A percentile compares a stretch with the other conserved stretches of the same genome.
Evolutionary conservation across 2,113 vertebrate species (phyloP).

Genomic region (Etheostoma spectabile): DNA sequence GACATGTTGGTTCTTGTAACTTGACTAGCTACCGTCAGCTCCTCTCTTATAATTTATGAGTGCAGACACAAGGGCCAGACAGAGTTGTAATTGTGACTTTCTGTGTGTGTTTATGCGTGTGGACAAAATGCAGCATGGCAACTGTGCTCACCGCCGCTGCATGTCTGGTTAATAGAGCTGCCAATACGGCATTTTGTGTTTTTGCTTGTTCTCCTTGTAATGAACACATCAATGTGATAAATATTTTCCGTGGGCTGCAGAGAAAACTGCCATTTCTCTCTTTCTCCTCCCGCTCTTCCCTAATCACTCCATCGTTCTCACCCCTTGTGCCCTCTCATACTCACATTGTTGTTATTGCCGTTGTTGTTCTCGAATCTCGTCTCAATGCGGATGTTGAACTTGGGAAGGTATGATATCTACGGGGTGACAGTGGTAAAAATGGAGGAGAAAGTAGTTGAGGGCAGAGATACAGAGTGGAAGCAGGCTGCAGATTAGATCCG

Average conservation of each 20-base stretch:
- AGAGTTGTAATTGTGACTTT: slow-evolving; percentile 25
- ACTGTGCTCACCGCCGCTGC: slow-evolving; percentile 32
- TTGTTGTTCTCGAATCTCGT: slow-evolving; percentile 87
- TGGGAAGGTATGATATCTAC: slow-evolving; percentile 80
- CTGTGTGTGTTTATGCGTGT: slow-evolving; percentile 12
- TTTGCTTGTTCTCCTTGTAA: slow-evolving; percentile 70
- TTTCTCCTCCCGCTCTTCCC: slow-evolving; percentile 33
- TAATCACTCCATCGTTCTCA: slow-evolving; percentile 58
- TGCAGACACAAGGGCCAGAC: background rate
- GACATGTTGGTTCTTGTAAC: slow-evolving; percentile 47
- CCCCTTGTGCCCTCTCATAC: slow-evolving; percentile 58
- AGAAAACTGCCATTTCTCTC: slow-evolving; percentile 65
- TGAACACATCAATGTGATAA: slow-evolving; percentile 61
- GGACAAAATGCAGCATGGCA: slow-evolving; percentile 47
- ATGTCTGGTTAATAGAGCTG: slow-evolving; percentile 69
- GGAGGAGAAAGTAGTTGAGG: slow-evolving; percentile 15
- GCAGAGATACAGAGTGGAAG: slow-evolving; percentile 36
- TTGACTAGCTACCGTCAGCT: background rate
- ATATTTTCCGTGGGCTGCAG: slow-evolving; percentile 58
- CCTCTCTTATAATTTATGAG: no score
- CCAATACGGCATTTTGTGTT: slow-evolving; percentile 62
- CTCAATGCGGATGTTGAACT: slow-evolving; percentile 85
- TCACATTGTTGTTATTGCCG: slow-evolving; percentile 82
- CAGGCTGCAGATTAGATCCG: slow-evolving; percentile 49
- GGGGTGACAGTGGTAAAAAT: slow-evolving; percentile 50